Base-by-base conservation (phyloP, 2,797 vertebrate species). In the Mus caroli region DNA sequence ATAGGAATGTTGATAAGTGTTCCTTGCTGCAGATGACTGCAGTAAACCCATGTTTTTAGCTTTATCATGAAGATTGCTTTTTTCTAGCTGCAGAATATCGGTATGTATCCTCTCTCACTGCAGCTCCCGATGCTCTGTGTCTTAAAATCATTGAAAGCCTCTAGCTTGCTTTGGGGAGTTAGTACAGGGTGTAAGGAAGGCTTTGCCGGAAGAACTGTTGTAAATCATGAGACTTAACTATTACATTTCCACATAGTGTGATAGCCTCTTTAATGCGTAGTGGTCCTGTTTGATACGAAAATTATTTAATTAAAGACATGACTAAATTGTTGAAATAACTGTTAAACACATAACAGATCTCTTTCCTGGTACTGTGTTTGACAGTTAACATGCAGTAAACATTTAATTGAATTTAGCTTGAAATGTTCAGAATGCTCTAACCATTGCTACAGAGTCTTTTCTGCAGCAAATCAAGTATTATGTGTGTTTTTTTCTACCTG, bases 371-470 rank as follows among this genome's bases (percentile, higher is more conserved):
- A 92, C 90, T 98, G 98, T 98, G 97, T 98, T 98, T 98, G 98
- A 98, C 98, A 98, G 97, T 98, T 97, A 93, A 82, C 69, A 92
- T 97, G 89, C 92, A 96, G 80, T 98, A 98, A 97, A 93, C 50
- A 87, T 0, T 43, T 96, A 96, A 97, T 98, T 98, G 97, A 97
- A 91, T 93, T 96, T 91, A 96, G 97, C 97, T 97, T 94, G 97
- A 90, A 95, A 93, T 93, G 97, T 96, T 98, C 80, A 98, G 99
- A 98, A 98, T 98, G 98, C 98, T 99, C 98, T 99, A 99, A 99
- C 99, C 98, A 98, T 99, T 99, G 99, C 99, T 99, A 98, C 98
- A 99, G 99, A 99, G 87, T 98, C 96, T 98, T 98, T 87, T 99
- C 99, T 99, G 99, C 98, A 99, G 99, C 99, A 99, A 99, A 98